Evolutionary conservation across 2,888 invertebrate genomes (phyloP).

Genomic region (Phortica okadai): DNA sequence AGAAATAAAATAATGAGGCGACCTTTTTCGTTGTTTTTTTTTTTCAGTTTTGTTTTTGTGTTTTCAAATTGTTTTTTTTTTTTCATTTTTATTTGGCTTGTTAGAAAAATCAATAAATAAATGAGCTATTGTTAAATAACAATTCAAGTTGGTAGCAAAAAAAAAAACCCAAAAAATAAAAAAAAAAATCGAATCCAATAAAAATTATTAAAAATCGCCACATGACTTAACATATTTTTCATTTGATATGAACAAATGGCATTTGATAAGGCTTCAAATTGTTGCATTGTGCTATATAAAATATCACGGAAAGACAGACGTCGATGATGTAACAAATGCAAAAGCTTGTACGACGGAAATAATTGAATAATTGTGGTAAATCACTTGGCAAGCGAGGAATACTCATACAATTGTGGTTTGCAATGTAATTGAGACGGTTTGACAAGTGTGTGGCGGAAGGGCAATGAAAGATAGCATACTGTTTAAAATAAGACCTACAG

Average conservation of each 20-base stretch:
- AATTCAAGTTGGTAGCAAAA: neutral
- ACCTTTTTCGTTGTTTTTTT: slow-evolving; percentile 6
- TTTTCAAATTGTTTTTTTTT: too few relatives aligned
- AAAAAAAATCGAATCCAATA: neutral
- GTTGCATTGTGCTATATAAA: neutral
- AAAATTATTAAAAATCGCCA: neutral
- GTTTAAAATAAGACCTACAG: too few relatives aligned
- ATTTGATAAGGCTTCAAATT: neutral
- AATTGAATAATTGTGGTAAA: slow-evolving; percentile 26
- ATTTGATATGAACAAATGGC: too few relatives aligned
- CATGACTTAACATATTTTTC: too few relatives aligned
- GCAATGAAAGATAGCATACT: too few relatives aligned
- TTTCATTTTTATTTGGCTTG: neutral
- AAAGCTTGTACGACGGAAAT: neutral
- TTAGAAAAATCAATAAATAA: slow-evolving; percentile 24
- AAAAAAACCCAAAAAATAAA: neutral
- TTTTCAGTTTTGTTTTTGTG: too few relatives aligned
- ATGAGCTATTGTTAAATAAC: slow-evolving; percentile 19
- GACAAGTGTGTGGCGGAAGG: too few relatives aligned
- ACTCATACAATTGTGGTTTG: too few relatives aligned
- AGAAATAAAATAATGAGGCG: slow-evolving; percentile 21
- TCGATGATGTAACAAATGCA: neutral
- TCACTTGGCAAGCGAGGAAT: neutral
- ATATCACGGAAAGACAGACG: too few relatives aligned
- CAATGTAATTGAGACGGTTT: too few relatives aligned